Percentiles rank a stretch among this genome's conserved stretches.
phyloP scores from a whole-genome alignment of 1,140 invertebrate species.

The Apis florea region DNA sequence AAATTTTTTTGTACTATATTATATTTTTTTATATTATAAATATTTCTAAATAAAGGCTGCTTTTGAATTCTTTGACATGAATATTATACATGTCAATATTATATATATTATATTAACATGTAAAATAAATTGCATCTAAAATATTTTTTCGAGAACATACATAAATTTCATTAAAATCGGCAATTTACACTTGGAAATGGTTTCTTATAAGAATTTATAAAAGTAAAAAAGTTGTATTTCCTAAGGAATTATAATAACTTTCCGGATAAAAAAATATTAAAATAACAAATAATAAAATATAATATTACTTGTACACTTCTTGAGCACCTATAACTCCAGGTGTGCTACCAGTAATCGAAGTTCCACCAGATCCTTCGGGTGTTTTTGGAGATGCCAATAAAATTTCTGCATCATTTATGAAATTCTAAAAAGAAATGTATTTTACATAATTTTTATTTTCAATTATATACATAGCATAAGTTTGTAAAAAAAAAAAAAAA shows the following conservation, averaged over 20 bases:
- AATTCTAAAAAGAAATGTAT: constrained; percentile 82
- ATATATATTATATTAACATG: too few species aligned
- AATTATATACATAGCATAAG: not conserved
- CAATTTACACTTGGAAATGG: too few species aligned
- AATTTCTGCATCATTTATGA: constrained; percentile 89
- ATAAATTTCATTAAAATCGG: too few species aligned
- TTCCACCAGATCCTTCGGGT: constrained; percentile 81
- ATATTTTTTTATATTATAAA: too few species aligned
- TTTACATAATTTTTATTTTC: not conserved
- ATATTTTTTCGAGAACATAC: too few species aligned
- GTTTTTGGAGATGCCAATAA: constrained; percentile 87
- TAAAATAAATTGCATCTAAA: too few species aligned
- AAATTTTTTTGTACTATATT: too few species aligned
- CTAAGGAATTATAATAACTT: not conserved
- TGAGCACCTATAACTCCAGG: constrained; percentile 96
- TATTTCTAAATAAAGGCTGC: too few species aligned
- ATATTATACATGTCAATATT: too few species aligned
- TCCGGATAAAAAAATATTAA: not conserved
- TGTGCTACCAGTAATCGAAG: constrained; percentile 84
- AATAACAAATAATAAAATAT: not conserved
- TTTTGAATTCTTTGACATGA: too few species aligned
- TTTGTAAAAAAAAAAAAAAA: not conserved
- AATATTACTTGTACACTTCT: constrained; percentile 92
- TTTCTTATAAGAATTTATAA: too few species aligned
- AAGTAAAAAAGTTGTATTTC: too few species aligned